Evolutionary conservation across 1,140 invertebrate genomes (phyloP).

Genomic region (Cecropterus lyciades): DNA sequence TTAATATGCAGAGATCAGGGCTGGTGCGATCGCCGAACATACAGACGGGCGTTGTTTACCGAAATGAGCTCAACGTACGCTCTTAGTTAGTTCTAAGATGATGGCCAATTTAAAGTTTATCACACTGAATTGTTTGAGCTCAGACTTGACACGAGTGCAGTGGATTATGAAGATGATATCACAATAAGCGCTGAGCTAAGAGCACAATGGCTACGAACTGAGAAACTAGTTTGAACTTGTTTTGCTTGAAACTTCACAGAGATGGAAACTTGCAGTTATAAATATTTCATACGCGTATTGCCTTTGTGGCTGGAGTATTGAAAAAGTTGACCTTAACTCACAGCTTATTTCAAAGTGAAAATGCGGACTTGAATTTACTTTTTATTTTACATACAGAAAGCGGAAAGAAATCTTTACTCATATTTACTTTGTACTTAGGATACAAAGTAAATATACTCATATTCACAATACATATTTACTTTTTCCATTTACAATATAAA

Average conservation of each 20-base stretch:
- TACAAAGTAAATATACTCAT: too few relatives aligned
- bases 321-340: background rate
- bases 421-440: too few relatives aligned
- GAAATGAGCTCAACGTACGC: background rate
- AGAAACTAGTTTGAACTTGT: slow-evolving; percentile 18
- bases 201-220: background rate
- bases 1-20: too few relatives aligned
- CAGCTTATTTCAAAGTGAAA: background rate
- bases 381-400: background rate
- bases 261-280: slow-evolving; percentile 8
- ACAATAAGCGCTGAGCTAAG: slow-evolving; percentile 2
- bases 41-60: background rate
- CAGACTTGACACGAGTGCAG: slow-evolving; percentile 5
- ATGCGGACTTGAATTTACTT: background rate
- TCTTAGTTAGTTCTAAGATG: slow-evolving; percentile 1
- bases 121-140: background rate
- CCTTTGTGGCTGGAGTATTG: slow-evolving; percentile 1
- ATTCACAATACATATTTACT: too few relatives aligned
- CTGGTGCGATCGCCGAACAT: too few relatives aligned
- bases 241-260: slow-evolving; percentile 3
- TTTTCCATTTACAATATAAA: too few relatives aligned
- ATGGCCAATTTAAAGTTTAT: slow-evolving; percentile 15
- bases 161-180: slow-evolving; percentile 8
- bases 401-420: background rate
- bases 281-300: slow-evolving; percentile 6